A percentile compares a stretch with the other conserved stretches of the same genome.
Evolutionary conservation across 2,797 vertebrate genomes (phyloP).

Genomic region (Etheostoma perlongum): DNA sequence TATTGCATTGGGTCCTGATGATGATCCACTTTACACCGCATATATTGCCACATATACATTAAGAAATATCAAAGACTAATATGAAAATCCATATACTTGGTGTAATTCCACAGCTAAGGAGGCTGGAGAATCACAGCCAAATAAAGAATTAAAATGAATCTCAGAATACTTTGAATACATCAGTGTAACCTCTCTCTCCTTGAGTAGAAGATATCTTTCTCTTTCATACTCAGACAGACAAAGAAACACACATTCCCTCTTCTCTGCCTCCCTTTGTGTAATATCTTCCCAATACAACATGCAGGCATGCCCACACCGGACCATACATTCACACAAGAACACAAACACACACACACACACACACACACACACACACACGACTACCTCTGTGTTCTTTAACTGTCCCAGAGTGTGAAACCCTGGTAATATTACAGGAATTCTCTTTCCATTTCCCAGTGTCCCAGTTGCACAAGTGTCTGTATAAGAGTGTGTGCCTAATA

Average conservation of each 20-base stretch:
- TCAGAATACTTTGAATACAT: neutral
- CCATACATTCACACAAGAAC: slow-evolving; percentile 13
- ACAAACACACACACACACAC: neutral
- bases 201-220: slow-evolving; percentile 13
- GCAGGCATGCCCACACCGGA: slow-evolving; percentile 30
- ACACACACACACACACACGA: neutral
- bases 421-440: slow-evolving; percentile 61
- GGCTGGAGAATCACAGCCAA: neutral
- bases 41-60: too few relatives aligned
- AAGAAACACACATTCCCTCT: slow-evolving; percentile 32
- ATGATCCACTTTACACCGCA: neutral
- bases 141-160: slow-evolving; percentile 4
- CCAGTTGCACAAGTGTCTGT: slow-evolving; percentile 33
- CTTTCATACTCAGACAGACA: slow-evolving; percentile 21
- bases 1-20: neutral
- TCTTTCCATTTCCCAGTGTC: slow-evolving; percentile 60
- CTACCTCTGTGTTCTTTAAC: slow-evolving; percentile 31
- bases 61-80: too few relatives aligned
- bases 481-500: slow-evolving; percentile 51
- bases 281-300: slow-evolving; percentile 38
- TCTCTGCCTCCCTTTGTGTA: slow-evolving; percentile 33
- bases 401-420: slow-evolving; percentile 47
- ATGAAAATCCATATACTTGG: neutral
- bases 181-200: neutral
- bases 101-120: neutral